Evolutionary conservation across 2,113 vertebrate species (phyloP), one percentile per base, ranked within the genome.

Genomic region (Clarias gariepinus): DNA sequence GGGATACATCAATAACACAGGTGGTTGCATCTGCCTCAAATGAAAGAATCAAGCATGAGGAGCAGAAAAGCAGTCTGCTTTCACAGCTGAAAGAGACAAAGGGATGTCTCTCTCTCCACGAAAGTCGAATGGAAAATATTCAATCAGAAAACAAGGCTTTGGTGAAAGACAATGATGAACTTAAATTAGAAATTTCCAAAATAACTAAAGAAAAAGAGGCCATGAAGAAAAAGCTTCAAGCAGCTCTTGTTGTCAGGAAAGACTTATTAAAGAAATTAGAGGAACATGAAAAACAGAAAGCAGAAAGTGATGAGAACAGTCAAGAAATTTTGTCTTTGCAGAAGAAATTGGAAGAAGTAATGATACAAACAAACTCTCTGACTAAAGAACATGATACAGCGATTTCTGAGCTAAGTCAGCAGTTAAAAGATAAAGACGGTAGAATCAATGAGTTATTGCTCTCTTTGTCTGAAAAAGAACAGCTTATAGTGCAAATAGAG

Each of bases 171-270:
- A 95, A 94, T 2, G 91, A 93, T 4, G 89, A 94, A 28, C 77
- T 95, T 19, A 93, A 92, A 91, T 10, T 80, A 1, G 93, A 94
- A 47, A 84, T 95, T 5, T 91, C 92, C 30, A 94, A 93, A 74
- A 68, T 94, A 18, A 88, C 87, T 0, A 96, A 96, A 90, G 96
- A 97, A 66, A 97, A 95, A 90, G 96, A 97, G 1, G 93, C 90
- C 0, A 47, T 95, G 13, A 97, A 94, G 91, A 97, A 96, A 92
- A 97, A 97, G 84, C 94, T 97, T 78, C 96, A 97, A 68, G 97
- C 96, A 4, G 95, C 95, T 0, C 90, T 97, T 57, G 58, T 96
- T 28, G 57, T 96, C 16, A 94, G 97, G 47, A 96, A 96, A 87
- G 96, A 98, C 21, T 91, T 97, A 53, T 83, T 96, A 87, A 96